These are phyloP conservation scores for Neodontobutis hainanensis DNA, from an alignment of 2,113 vertebrate genomes.

Conservation along the genomic window DNA sequence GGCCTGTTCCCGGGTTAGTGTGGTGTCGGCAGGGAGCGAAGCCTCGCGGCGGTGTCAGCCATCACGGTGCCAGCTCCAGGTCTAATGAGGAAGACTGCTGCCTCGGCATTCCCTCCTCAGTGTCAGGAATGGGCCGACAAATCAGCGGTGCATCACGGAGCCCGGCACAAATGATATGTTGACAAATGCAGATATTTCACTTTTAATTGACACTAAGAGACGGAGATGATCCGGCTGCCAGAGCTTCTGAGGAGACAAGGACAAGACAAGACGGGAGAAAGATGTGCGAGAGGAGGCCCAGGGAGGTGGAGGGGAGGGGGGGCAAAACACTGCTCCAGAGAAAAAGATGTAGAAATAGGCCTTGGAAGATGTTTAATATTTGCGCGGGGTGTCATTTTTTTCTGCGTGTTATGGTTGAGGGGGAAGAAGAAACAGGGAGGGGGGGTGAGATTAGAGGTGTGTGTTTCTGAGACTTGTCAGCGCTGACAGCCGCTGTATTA, in stretches of 20 bases:
- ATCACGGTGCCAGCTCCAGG: constrained; percentile 79
- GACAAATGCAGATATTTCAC: constrained; percentile 99
- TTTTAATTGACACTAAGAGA: constrained; percentile 99
- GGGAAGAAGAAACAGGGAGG: constrained; percentile 34
- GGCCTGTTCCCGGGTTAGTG: constrained; percentile 92
- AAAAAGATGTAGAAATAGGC: constrained; percentile 64
- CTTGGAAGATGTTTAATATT: constrained; percentile 75
- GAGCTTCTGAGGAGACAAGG: constrained; percentile 77
- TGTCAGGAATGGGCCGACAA: constrained; percentile 91
- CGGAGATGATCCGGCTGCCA: constrained; percentile 79
- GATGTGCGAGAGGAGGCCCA: constrained; percentile 3
- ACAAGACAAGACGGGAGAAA: constrained; percentile 66
- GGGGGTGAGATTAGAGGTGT: constrained; percentile 69
- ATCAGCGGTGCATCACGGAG: constrained; percentile 87
- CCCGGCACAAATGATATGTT: constrained; percentile 90
- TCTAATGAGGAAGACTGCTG: constrained; percentile 96
- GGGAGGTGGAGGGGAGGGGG: constrained; percentile 21
- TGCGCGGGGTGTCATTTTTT: constrained; percentile 69
- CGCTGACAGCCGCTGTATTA: constrained; percentile 57
- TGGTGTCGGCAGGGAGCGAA: constrained; percentile 83
- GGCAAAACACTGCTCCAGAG: constrained; percentile 41
- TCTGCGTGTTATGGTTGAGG: constrained; percentile 38
- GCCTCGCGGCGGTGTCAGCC: constrained; percentile 81
- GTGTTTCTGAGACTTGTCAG: constrained; percentile 69
- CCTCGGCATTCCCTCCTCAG: constrained; percentile 82